Conservation (phyloP, 2,113 vertebrate species). For the Chauna torquata region DNA sequence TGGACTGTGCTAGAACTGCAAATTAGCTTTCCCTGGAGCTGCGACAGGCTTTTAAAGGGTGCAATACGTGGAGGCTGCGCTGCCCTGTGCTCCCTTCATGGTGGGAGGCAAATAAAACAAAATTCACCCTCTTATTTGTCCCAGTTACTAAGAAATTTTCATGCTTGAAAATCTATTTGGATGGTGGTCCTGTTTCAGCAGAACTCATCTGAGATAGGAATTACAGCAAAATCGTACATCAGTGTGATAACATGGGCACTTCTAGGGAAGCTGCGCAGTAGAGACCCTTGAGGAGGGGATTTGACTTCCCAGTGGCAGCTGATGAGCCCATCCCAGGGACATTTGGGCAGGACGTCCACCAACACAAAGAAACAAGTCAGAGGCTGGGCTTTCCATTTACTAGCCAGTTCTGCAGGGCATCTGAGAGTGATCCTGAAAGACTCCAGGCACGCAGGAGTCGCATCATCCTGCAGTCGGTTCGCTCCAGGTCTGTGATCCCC, state of each 20-base stretch:
- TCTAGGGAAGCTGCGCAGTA: neutral
- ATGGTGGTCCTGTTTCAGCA: neutral
- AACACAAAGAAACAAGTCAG: neutral
- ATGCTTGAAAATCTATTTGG: neutral
- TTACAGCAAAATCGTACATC: neutral
- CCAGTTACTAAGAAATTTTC: neutral
- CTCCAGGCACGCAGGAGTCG: neutral
- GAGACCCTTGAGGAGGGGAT: neutral
- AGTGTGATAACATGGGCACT: neutral
- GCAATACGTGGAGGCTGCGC: neutral
- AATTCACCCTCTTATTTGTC: neutral
- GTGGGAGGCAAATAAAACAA: neutral
- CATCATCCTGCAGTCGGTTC: neutral
- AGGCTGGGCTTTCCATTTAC: neutral
- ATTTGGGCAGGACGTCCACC: neutral
- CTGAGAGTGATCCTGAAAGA: neutral
- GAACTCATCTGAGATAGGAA: neutral
- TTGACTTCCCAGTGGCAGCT: neutral
- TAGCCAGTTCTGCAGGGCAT: neutral
- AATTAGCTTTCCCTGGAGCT: accelerated
- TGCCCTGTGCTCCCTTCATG: neutral
- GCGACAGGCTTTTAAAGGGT: neutral
- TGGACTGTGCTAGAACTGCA: neutral
- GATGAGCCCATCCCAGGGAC: neutral
- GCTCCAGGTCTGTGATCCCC: neutral